These are phyloP conservation scores for Hydractinia symbiolongicarpus DNA, from an alignment of 30 jellyfish, hydroid and myxozoan genomes.

Conservation along the genomic window DNA sequence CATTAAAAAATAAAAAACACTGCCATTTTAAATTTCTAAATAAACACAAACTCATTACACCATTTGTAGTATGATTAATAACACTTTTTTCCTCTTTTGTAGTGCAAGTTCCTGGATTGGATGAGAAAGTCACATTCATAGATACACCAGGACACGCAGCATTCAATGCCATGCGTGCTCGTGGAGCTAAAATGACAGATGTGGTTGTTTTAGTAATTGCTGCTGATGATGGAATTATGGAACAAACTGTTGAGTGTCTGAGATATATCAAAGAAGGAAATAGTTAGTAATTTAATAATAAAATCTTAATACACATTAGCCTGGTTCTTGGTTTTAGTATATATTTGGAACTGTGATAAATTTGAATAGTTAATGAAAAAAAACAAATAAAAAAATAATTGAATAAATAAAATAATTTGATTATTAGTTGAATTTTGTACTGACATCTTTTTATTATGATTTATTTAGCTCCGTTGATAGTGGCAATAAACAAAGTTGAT, in stretches of 20 bases:
- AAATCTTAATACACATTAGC: not conserved
- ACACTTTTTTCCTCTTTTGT: not conserved
- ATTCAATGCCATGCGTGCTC: constrained; percentile 75
- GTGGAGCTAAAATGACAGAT: constrained; percentile 96
- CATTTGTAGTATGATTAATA: too few relatives aligned
- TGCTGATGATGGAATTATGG: constrained; percentile 96
- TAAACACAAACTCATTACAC: too few relatives aligned
- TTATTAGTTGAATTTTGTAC: not conserved
- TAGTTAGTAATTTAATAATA: constrained; percentile 40
- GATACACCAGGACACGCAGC: constrained; percentile 99
- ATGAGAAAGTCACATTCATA: constrained; percentile 59
- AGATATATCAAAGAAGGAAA: constrained; percentile 77
- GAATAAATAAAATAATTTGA: too few relatives aligned
- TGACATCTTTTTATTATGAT: not conserved
- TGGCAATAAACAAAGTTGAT: constrained; percentile 90
- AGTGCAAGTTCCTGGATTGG: constrained; percentile 40
- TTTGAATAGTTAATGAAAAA: not conserved
- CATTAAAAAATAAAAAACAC: too few relatives aligned
- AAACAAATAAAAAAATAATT: not conserved
- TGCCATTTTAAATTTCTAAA: too few relatives aligned
- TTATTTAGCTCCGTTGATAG: constrained; percentile 82
- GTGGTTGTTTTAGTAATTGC: constrained; percentile 83
- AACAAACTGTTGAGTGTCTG: constrained; percentile 92
- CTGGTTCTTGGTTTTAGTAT: not conserved
- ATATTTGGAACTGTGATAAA: not conserved